Base-by-base conservation (phyloP, 2,797 vertebrate genomes). In the Hafferia zeledoni region DNA sequence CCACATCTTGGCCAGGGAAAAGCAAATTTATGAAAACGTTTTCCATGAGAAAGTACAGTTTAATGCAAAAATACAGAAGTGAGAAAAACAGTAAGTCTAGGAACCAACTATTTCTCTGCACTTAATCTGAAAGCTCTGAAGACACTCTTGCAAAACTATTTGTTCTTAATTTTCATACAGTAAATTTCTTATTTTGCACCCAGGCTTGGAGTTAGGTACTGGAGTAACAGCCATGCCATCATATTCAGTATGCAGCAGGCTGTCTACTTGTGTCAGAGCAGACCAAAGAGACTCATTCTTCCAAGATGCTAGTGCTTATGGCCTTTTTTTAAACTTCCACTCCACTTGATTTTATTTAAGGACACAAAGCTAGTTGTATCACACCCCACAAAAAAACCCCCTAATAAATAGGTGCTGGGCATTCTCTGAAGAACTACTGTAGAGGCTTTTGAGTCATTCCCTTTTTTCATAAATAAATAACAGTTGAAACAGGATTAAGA, bases 21-120 rank as follows among this genome's bases (percentile, higher is more conserved):
- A 49, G 2, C 16, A 85, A 52, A 8, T 61, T 83, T 81, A 39
- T 0, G 4, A 64, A 19, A 79, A 64, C 0, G 0, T 49, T 71
- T 77, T 68, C 50, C 31, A 30, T 6, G 4, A 88, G 33, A 77
- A 76, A 83, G 13, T 63, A 67, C 31, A 61, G 30, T 61, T 80
- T 61, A 82, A 80, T 61, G 37, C n/a, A 68, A 12, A 87, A 79
- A 76, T 44, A 49, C 8, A 46, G 17, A 43, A 37, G 5, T 56
- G 17, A 84, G 14, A 41, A 68, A 90, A 89, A 19, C 23, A 17
- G 4, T 33, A 84, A 30, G 10, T 33, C 27, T 80, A 23, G 37
- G 19, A 56, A 71, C 53, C 18, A 74, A 46, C 14, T 31, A 53
- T 18, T 83, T 87, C 3, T 39, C 74, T 52, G 57, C 10, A 67